phyloP scores from a whole-genome alignment of 2,797 vertebrate species.

The Oceanodroma leucorhoa region DNA sequence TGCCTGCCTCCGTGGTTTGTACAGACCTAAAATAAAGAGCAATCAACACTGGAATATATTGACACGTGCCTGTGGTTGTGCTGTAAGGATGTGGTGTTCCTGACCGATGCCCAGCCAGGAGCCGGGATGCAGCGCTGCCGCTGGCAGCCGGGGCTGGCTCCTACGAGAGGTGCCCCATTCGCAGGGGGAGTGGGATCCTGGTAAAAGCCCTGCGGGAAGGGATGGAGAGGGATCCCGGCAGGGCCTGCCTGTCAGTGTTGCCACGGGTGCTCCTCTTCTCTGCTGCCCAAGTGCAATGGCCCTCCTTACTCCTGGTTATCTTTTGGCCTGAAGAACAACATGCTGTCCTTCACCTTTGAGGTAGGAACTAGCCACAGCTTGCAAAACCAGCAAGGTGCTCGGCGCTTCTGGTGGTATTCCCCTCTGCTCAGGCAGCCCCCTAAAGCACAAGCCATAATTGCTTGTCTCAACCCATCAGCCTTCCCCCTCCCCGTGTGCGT shows the following conservation, averaged over 20 bases:
- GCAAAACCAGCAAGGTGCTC: background rate
- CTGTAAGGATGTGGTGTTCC: background rate
- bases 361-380: background rate
- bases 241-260: background rate
- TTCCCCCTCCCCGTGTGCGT: background rate
- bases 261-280: fast-evolving
- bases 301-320: background rate
- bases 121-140: fast-evolving
- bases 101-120: fast-evolving
- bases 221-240: background rate
- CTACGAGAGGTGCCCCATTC: background rate
- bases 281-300: background rate
- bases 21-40: background rate
- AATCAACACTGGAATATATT: background rate
- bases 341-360: background rate
- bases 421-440: background rate
- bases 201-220: background rate
- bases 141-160: background rate
- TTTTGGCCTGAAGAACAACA: background rate
- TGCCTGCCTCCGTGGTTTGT: background rate
- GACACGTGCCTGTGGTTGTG: background rate
- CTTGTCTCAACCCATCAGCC: background rate
- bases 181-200: fast-evolving
- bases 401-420: background rate
- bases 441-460: background rate